Percentiles rank a stretch among this genome's conserved stretches.
Conservation (phyloP, 2,888 invertebrate species). For the Apamea epomidion region DNA sequence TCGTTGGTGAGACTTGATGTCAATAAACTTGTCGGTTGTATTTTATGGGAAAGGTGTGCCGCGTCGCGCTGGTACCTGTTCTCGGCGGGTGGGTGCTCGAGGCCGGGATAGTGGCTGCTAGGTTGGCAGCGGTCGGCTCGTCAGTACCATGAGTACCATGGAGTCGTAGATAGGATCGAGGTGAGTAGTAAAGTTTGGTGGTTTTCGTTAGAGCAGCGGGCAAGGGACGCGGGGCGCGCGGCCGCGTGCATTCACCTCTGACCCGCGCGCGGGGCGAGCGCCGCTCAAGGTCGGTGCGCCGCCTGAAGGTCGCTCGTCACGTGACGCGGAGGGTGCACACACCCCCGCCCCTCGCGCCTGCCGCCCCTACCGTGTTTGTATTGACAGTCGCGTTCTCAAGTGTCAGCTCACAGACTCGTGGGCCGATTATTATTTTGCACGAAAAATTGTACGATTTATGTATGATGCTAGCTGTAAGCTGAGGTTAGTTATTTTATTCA, state of each 20-base stretch:
- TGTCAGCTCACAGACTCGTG: slow-evolving; percentile 44
- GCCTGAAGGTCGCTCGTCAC: slow-evolving; percentile 89
- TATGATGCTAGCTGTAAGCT: neutral
- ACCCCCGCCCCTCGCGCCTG: slow-evolving; percentile 79
- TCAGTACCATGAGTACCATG: slow-evolving; percentile 82
- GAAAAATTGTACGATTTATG: neutral
- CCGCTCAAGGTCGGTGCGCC: slow-evolving; percentile 90
- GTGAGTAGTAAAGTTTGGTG: slow-evolving; percentile 80
- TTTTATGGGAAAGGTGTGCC: slow-evolving; percentile 90
- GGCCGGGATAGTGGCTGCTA: slow-evolving; percentile 76
- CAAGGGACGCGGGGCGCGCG: slow-evolving; percentile 75
- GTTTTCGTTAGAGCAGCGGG: slow-evolving; percentile 74
- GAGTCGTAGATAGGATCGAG: slow-evolving; percentile 80
- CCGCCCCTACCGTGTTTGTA: slow-evolving; percentile 72
- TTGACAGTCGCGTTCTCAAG: slow-evolving; percentile 76
- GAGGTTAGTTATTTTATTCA: neutral
- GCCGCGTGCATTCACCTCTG: slow-evolving; percentile 89
- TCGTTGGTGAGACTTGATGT: slow-evolving; percentile 87
- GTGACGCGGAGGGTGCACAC: slow-evolving; percentile 89
- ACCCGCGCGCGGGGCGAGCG: slow-evolving; percentile 89
- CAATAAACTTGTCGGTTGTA: slow-evolving; percentile 90
- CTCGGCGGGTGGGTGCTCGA: slow-evolving; percentile 82
- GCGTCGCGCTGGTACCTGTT: slow-evolving; percentile 87
- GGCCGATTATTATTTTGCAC: slow-evolving; percentile 22
- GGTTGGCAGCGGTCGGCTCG: slow-evolving; percentile 69